Percentiles rank a stretch among this genome's conserved stretches.
These are phyloP conservation scores for Abramis brama DNA, from an alignment of 2,113 vertebrate species.

Conservation along the genomic window DNA sequence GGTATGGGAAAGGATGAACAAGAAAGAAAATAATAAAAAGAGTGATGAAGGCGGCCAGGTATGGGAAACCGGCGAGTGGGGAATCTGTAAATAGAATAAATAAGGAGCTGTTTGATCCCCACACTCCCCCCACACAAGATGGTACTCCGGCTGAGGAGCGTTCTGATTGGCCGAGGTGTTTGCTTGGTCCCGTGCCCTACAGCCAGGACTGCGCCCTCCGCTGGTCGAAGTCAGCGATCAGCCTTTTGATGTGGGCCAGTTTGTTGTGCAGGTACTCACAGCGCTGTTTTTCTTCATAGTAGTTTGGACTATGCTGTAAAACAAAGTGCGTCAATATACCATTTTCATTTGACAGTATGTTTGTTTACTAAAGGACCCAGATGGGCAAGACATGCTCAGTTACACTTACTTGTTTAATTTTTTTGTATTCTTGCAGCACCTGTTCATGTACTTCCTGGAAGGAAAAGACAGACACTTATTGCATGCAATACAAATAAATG, in stretches of 20 bases:
- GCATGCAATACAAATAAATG: not conserved
- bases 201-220: slow-evolving; percentile 75
- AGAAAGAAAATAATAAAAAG: slow-evolving; percentile 48
- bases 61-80: not conserved
- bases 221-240: slow-evolving; percentile 86
- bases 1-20: not conserved
- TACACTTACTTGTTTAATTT: slow-evolving; percentile 77
- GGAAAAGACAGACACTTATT: slow-evolving; percentile 16
- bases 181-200: slow-evolving; percentile 65
- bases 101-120: slow-evolving; percentile 42
- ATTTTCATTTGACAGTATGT: not conserved
- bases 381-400: not conserved
- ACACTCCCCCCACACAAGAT: slow-evolving; percentile 15
- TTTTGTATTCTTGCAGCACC: slow-evolving; percentile 86
- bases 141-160: slow-evolving; percentile 27
- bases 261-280: slow-evolving; percentile 92
- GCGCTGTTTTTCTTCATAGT: slow-evolving; percentile 84
- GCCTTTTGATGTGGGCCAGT: slow-evolving; percentile 88
- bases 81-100: not conserved
- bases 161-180: slow-evolving; percentile 32
- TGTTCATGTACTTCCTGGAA: slow-evolving; percentile 82
- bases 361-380: not conserved
- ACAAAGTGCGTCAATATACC: not conserved
- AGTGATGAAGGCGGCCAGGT: slow-evolving; percentile 64
- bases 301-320: slow-evolving; percentile 83